Evolutionary conservation across 1,140 invertebrate genomes (phyloP), one percentile per base, ranked within the genome.

Genomic region (Microvelia longipes): DNA sequence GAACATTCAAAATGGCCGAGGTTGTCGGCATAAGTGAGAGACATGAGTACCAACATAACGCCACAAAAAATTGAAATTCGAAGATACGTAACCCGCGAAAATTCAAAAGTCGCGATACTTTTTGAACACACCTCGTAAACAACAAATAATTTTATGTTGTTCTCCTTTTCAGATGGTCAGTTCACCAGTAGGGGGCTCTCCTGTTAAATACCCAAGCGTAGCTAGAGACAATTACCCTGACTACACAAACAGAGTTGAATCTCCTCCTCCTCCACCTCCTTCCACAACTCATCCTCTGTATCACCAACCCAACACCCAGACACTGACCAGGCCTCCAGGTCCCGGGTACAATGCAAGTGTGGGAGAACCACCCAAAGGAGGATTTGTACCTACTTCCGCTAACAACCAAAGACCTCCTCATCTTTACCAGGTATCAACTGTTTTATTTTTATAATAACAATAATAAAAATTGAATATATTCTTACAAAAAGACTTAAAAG

Each of bases 291-390:
- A 91, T 81, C 89, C 88, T 0, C 78, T 90, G 11, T 88, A 85
- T 74, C 85, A 75, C 69, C 69, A 50, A 19, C 65, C 24, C 66
- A 71, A 24, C n/a, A 26, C 66, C 29, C n/a, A n/a, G n/a, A n/a
- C n/a, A n/a, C n/a, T n/a, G n/a, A 63, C 50, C 35, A 63, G 15
- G 68, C 68, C 11, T 68, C 66, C 28, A 71, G 70, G 70, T 68
- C 13, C 62, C 29, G 80, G 82, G 71, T 85, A 85, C 68, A 85
- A 86, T 14, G 88, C 89, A 13, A 90, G 88, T 76, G 85, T 86
- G 72, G 82, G 87, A 72, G 90, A 91, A 79, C 86, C 87, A 28
- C 89, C 89, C 0, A 85, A 87, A 75, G 89, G 89, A 74, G 85
- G 86, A 29, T 89, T 88, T 77, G 87, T 90, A 80, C 84, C 85